Evolutionary conservation across 2,888 invertebrate genomes (phyloP).

Genomic region (Anthoptus insignis): DNA sequence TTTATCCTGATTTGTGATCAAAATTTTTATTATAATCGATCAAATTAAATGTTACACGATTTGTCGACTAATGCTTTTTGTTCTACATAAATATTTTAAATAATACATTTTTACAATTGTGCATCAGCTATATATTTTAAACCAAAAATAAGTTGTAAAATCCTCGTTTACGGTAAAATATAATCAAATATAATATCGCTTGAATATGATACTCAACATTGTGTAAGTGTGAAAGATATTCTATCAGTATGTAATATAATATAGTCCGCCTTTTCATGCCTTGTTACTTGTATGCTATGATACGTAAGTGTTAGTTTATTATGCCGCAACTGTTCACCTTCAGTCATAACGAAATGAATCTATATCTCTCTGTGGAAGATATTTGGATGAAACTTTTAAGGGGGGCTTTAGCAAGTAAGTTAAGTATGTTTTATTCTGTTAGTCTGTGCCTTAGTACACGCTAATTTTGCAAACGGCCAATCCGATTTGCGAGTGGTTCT

Average conservation of each 20-base stretch:
- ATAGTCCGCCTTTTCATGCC: conserved; percentile 33
- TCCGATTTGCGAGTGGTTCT: too few species aligned
- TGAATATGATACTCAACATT: conserved; percentile 11
- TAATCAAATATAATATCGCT: conserved; percentile 8
- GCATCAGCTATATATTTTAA: conserved; percentile 38
- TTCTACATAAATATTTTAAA: background rate
- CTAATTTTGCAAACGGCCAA: too few species aligned
- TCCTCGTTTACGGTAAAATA: conserved; percentile 38
- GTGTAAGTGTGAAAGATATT: background rate
- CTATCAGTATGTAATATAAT: conserved; percentile 14
- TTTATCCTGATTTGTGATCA: conserved; percentile 76
- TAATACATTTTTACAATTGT: conserved; percentile 1
- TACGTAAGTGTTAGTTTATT: conserved; percentile 7
- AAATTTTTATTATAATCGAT: conserved; percentile 60
- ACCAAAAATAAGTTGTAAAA: background rate
- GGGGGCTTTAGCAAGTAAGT: too few species aligned
- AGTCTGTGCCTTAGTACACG: too few species aligned
- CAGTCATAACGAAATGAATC: too few species aligned
- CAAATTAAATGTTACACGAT: conserved; percentile 58
- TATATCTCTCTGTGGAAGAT: too few species aligned
- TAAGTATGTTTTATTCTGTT: too few species aligned
- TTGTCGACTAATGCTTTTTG: conserved; percentile 49
- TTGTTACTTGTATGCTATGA: conserved; percentile 10
- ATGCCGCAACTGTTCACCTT: background rate
- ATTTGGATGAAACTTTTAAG: too few species aligned